Evolutionary conservation across 2,888 invertebrate species (phyloP).

Genomic region (Smittia aterrima): DNA sequence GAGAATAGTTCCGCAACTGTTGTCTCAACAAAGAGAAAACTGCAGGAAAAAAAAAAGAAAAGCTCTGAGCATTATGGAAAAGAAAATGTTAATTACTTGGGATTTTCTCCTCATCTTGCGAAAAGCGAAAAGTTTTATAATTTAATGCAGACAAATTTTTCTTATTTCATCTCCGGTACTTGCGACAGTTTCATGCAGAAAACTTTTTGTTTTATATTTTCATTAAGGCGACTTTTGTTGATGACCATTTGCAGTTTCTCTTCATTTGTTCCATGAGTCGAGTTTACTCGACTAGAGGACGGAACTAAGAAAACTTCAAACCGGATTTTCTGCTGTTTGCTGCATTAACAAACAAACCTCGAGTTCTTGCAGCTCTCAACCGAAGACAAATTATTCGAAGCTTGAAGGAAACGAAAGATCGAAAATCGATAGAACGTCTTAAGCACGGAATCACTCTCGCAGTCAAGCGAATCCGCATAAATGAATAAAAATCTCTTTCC

Average conservation of each 20-base stretch:
- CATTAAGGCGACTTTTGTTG: not conserved
- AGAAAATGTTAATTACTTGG: slow-evolving; percentile 37
- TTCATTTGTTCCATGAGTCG: not conserved
- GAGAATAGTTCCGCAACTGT: slow-evolving; percentile 20
- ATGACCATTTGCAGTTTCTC: not conserved
- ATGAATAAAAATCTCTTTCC: not conserved
- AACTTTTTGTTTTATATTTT: not conserved
- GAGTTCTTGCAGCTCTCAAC: not conserved
- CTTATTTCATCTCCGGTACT: not conserved
- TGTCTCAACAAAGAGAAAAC: slow-evolving; percentile 15
- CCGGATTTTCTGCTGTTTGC: not conserved
- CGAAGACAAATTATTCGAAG: too few relatives aligned
- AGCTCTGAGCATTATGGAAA: slow-evolving; percentile 28
- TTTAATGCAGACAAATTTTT: slow-evolving; percentile 38
- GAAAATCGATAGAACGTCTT: not conserved
- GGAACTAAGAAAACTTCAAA: not conserved
- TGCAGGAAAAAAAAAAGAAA: not conserved
- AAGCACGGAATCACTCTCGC: not conserved
- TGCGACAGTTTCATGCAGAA: slow-evolving; percentile 28
- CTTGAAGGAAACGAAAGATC: not conserved
- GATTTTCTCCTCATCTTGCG: not conserved
- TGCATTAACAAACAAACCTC: not conserved
- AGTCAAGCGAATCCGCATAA: not conserved
- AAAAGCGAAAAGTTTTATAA: slow-evolving; percentile 28
- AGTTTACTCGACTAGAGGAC: too few relatives aligned